These are phyloP conservation scores for Xiphophorus couchianus DNA, from an alignment of 2,113 vertebrate species.

Conservation along the genomic window DNA sequence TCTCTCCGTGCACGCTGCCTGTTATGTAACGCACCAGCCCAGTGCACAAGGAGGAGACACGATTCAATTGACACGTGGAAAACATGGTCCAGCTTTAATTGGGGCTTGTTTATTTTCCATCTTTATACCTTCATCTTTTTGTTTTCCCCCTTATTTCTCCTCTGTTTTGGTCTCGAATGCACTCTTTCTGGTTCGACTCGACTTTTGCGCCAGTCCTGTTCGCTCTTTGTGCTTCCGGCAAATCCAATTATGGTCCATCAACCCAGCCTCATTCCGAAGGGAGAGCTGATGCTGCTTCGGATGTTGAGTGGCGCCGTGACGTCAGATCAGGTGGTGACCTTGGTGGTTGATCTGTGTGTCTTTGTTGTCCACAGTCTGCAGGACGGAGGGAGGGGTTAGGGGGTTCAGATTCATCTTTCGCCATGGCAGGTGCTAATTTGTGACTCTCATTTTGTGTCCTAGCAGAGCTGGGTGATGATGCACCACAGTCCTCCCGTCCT, in stretches of 20 bases:
- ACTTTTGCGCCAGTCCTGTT: constrained; percentile 28
- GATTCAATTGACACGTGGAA: constrained; percentile 50
- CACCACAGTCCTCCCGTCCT: constrained; percentile 12
- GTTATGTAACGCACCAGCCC: constrained; percentile 64
- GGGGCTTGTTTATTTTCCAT: constrained; percentile 26
- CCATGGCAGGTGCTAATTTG: constrained; percentile 14
- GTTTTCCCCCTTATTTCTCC: not conserved
- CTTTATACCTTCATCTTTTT: constrained; percentile 4
- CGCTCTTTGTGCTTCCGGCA: constrained; percentile 33
- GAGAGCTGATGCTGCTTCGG: constrained; percentile 37
- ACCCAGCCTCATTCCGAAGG: constrained; percentile 48
- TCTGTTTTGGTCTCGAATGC: constrained; percentile 8
- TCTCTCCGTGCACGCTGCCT: constrained; percentile 41
- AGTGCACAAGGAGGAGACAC: constrained; percentile 50
- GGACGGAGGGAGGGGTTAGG: constrained; percentile 11
- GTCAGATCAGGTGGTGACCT: constrained; percentile 72
- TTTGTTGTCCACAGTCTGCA: constrained; percentile 32
- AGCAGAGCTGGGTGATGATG: constrained; percentile 40
- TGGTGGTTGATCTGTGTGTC: constrained; percentile 58
- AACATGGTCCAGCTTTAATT: constrained; percentile 39
- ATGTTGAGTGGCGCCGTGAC: constrained; percentile 43
- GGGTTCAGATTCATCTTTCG: constrained; percentile 16
- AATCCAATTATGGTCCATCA: constrained; percentile 60
- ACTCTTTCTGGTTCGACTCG: constrained; percentile 5
- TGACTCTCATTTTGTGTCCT: constrained; percentile 19